Evolutionary conservation across 2,888 invertebrate species (phyloP).

Genomic region (Trachelus troglodyta): DNA sequence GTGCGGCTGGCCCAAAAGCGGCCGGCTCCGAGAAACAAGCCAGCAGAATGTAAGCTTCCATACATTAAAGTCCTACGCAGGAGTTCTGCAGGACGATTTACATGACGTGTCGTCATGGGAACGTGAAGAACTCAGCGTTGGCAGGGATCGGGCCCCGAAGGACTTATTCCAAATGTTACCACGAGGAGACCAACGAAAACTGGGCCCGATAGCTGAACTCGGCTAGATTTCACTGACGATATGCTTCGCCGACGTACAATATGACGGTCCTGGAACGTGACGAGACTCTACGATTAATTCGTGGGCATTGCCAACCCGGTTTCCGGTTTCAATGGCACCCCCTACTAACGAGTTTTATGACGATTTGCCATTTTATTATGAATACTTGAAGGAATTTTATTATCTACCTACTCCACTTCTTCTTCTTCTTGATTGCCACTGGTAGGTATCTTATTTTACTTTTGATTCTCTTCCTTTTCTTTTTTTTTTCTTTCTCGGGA

Average conservation of each 20-base stretch:
- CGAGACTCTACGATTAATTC: conserved; percentile 41
- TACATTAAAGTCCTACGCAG: conserved; percentile 22
- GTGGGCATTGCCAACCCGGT: conserved; percentile 30
- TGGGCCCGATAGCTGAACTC: conserved; percentile 27
- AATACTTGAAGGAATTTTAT: conserved; percentile 2
- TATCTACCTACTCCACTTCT: not conserved
- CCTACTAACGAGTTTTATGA: not conserved
- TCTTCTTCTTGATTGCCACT: not conserved
- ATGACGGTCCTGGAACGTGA: conserved; percentile 45
- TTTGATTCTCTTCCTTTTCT: not conserved
- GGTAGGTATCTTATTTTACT: not conserved
- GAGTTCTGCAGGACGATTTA: conserved; percentile 18
- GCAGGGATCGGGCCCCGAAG: conserved; percentile 7
- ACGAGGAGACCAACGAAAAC: conserved; percentile 18
- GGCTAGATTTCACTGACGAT: conserved; percentile 31
- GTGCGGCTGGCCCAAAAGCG: conserved; percentile 22
- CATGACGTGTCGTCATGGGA: conserved; percentile 10
- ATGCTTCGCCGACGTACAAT: conserved; percentile 24
- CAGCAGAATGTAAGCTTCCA: conserved; percentile 23
- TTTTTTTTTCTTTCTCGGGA: not conserved
- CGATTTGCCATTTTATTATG: not conserved
- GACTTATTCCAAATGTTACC: not conserved
- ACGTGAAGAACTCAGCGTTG: conserved; percentile 7
- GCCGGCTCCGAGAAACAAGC: conserved; percentile 17
- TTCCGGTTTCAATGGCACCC: conserved; percentile 39